Base-by-base conservation (phyloP, 2,113 vertebrate species). In the Platysternon megacephalum region DNA sequence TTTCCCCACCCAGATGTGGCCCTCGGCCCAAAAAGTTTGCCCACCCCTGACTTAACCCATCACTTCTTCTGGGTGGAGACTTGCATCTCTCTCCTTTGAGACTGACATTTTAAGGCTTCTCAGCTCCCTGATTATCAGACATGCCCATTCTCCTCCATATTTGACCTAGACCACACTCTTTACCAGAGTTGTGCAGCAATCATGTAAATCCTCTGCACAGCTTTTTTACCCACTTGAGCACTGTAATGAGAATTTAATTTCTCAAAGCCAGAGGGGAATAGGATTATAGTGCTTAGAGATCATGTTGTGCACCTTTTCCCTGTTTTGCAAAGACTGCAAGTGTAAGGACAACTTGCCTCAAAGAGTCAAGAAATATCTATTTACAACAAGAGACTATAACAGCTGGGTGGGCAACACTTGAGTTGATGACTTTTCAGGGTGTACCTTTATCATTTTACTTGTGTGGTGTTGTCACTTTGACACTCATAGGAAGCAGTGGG, bases 211-310 rank as follows among this genome's bases (percentile, higher is more conserved):
- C 58, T 79, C 28, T 26, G 19, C 32, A 42, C 32, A 91, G 72
- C 65, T 35, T 24, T 10, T 1, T 4, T 4, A 42, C 5, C 55
- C 61, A 79, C 29, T 42, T 10, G 11, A 79, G 49, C 84, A 93
- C 88, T 29, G 19, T 24, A 91, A 68, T 2, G 55, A 39, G 29
- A 4, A 79, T 58, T 32, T 14, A 42, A 86, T 42, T 52, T 56
- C 17, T 51, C n/a, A 92, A 86, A 89, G 48, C 12, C 61, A 52
- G 2, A 44, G 5, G 52, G 19, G 42, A 84, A 84, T 10, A 86
- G 42, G 32, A 86, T 29, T 24, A 86, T 26, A 8, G 16, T 11
- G 4, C 42, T 4, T 9, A 3, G 5, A 2, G 6, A 5, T 0
- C 0, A 85, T 5, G 78, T 16, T 2, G 51, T 26, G 17, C 3